Base-by-base conservation (phyloP, 2,797 vertebrate genomes). In the Arctocebus calabarensis region DNA sequence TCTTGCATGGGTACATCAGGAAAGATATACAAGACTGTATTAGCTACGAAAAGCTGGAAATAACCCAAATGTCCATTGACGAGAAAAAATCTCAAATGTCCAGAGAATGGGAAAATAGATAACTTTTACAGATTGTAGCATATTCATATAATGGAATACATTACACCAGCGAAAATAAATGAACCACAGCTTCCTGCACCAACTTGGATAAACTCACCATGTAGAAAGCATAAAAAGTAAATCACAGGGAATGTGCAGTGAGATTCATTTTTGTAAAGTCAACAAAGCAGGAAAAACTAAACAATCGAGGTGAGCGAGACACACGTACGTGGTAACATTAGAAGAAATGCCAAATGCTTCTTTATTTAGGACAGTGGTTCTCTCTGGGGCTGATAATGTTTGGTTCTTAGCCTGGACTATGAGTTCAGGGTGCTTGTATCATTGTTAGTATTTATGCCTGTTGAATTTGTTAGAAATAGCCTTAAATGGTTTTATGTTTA, bases 91-190 rank as follows among this genome's bases (percentile, higher is more conserved):
- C 27, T 90, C 68, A 89, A 79, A 85, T 87, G 20, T 83, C n/a
- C 12, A 73, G 2, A 83, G 66, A 73, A 62, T 19, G n/a, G 40
- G 22, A 74, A 90, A 48, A 37, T 29, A 32, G 40, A 34, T 27
- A 81, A 34, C 4, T 66, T 57, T 59, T 34, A 59, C 3, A 34
- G n/a, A 91, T 48, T 55, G 2, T 13, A 81, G 43, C 75, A 75
- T 81, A 87, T 34, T 73, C 43, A 73, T 59, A 59, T 61, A 75
- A 19, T 43, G 71, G 43, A 62, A 71, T 81, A 59, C 84, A 77
- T 92, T 81, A 92, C 2, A 82, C 9, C 88, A 78, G 57, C 82
- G 29, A 88, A 91, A 91, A 93, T 71, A 93, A 97, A 85, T 68
- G 40, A 82, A 77, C 78, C 75, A 17, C 29, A 71, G n/a, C n/a